These are phyloP conservation scores for Apoderus coryli DNA, from an alignment of 2,888 invertebrate genomes.

Conservation along the genomic window DNA sequence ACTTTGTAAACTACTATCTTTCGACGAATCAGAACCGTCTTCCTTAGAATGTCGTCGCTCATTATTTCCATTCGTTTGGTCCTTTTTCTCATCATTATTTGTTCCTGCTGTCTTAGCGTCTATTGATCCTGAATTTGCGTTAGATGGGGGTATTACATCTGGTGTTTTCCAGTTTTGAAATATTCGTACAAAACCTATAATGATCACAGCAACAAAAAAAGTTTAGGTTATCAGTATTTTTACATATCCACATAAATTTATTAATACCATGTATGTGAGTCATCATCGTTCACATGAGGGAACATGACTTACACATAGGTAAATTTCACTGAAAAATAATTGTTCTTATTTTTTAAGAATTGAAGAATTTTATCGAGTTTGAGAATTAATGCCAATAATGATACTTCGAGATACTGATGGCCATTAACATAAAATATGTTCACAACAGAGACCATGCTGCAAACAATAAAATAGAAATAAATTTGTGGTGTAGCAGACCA, in stretches of 20 bases:
- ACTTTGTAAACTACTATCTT: constrained; percentile 81
- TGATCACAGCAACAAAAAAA: not conserved
- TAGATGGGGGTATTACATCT: constrained; percentile 32
- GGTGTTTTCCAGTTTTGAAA: constrained; percentile 66
- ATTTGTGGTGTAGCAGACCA: no score
- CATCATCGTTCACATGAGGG: no score
- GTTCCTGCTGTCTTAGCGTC: constrained; percentile 21
- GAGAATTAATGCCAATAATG: no score
- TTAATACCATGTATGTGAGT: no score
- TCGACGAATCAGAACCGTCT: constrained; percentile 78
- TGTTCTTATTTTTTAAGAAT: no score
- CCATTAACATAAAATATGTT: no score
- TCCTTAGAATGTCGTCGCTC: constrained; percentile 70
- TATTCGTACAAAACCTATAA: constrained; percentile 60
- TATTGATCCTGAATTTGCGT: constrained; percentile 25
- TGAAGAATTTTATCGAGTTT: no score
- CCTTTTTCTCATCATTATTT: constrained; percentile 24
- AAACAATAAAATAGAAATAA: no score
- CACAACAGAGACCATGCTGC: no score
- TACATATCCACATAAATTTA: not conserved
- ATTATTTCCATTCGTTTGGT: constrained; percentile 15
- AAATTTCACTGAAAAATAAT: no score
- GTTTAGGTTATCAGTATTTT: not conserved
- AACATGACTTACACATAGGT: no score
- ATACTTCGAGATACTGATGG: no score